These are phyloP conservation scores for Ptychadena robeensis DNA, from an alignment of 2,797 vertebrate species.

Conservation along the genomic window DNA sequence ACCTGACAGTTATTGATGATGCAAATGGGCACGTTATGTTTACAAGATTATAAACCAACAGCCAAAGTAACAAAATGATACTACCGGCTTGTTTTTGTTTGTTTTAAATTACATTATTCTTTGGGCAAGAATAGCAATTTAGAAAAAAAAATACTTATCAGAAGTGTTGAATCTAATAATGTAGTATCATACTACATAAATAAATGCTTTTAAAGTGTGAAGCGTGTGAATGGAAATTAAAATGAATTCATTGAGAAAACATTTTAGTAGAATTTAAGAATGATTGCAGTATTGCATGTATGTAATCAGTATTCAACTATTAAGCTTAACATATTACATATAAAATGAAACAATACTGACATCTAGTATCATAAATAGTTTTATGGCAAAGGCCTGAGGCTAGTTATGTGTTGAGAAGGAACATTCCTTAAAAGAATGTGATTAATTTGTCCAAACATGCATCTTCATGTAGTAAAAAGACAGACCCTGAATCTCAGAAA, in stretches of 20 bases:
- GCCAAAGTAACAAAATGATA: background rate
- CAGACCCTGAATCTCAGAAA: no score
- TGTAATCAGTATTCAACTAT: background rate
- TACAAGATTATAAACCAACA: slow-evolving; percentile 5
- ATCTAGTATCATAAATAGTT: no score
- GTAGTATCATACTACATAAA: background rate
- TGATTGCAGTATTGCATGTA: no score
- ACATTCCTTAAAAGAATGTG: no score
- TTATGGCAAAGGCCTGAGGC: no score
- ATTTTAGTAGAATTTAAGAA: no score
- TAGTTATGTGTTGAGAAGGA: no score
- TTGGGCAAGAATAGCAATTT: background rate
- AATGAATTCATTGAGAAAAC: background rate
- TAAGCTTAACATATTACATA: no score
- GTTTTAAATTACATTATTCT: background rate
- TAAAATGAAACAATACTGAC: no score
- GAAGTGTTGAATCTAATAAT: background rate
- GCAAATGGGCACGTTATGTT: slow-evolving; percentile 5
- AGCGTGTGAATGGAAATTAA: background rate
- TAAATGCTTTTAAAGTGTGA: background rate
- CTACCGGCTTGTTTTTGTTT: background rate
- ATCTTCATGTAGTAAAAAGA: no score
- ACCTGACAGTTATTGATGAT: slow-evolving; percentile 23
- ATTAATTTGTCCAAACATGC: no score
- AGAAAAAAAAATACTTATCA: no score